These are phyloP conservation scores for Dicentrarchus labrax DNA, from an alignment of 2,113 vertebrate genomes.

Conservation along the genomic window DNA sequence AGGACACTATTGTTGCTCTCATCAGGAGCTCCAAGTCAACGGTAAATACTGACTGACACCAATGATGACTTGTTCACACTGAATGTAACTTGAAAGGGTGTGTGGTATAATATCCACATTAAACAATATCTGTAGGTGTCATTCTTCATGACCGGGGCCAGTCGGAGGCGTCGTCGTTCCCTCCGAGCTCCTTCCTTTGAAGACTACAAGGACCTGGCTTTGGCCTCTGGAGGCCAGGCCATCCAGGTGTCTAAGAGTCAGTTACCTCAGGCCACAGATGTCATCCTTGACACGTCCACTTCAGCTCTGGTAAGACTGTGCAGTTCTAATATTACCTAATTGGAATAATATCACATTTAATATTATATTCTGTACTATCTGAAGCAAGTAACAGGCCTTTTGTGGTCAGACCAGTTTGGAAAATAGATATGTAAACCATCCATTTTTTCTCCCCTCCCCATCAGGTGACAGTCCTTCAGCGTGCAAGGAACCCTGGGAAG, in stretches of 20 bases:
- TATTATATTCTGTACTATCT: background rate
- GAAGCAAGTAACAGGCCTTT: background rate
- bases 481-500: constrained; percentile 60
- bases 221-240: constrained; percentile 83
- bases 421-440: background rate
- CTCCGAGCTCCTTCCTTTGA: constrained; percentile 15
- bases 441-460: background rate
- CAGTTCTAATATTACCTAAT: background rate
- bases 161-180: constrained; percentile 54
- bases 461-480: constrained; percentile 82
- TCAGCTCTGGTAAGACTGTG: constrained; percentile 79
- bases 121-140: constrained; percentile 71
- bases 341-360: no score
- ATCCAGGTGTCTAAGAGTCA: constrained; percentile 77
- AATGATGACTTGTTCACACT: background rate
- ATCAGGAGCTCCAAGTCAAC: constrained; percentile 79
- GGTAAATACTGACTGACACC: constrained; percentile 61
- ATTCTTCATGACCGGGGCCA: constrained; percentile 58
- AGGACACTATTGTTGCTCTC: constrained; percentile 79
- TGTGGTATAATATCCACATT: background rate
- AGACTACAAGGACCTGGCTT: constrained; percentile 77
- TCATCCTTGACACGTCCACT: constrained; percentile 83
- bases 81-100: background rate
- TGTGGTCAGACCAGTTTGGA: background rate
- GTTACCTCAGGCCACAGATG: constrained; percentile 75